Percentiles rank a stretch among this genome's conserved stretches.
These are phyloP conservation scores for Henricia sp. DNA, from an alignment of 53 echinoderm and acorn worm genomes.

Conservation along the genomic window DNA sequence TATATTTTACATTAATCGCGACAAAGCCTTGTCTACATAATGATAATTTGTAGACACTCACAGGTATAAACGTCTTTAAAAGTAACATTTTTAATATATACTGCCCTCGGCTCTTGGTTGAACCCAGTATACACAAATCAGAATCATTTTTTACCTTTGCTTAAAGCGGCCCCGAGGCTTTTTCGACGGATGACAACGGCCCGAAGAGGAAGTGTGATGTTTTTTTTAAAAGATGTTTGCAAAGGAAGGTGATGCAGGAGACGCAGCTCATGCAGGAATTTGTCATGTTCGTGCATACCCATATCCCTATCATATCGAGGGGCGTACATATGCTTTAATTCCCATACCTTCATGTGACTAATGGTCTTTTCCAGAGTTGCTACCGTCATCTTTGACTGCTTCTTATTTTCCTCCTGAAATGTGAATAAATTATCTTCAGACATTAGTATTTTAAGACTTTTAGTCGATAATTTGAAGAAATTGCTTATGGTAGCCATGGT, in stretches of 20 bases:
- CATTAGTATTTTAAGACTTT: neutral
- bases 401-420: conserved; percentile 26
- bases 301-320: neutral
- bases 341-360: conserved; percentile 25
- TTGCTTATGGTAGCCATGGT: neutral
- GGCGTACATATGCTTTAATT: neutral
- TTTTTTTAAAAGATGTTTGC: neutral
- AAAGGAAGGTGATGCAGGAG: neutral
- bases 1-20: neutral
- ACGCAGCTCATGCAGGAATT: neutral
- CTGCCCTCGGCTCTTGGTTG: neutral
- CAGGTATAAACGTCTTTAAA: neutral
- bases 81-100: neutral
- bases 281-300: neutral
- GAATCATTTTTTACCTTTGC: neutral
- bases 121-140: neutral
- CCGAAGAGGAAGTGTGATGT: neutral
- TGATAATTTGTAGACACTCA: neutral
- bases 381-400: neutral
- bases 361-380: conserved; percentile 25
- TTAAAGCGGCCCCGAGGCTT: neutral
- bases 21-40: neutral
- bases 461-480: neutral
- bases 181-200: neutral
- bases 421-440: neutral